phyloP scores from a whole-genome alignment of 2,888 invertebrate species.

The Amphipoea oculea region DNA sequence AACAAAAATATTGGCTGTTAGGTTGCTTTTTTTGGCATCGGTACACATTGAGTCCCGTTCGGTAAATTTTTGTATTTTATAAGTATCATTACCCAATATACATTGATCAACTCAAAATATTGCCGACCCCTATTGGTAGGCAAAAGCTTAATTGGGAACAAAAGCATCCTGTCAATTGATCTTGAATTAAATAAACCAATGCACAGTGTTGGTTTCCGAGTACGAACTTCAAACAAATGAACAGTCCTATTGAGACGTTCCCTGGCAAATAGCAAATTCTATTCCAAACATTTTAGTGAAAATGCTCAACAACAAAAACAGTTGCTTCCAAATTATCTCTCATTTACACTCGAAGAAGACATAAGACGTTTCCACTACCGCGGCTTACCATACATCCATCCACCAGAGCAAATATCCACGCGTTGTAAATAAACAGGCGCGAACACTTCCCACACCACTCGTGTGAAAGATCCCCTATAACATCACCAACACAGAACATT shows the following conservation, averaged over 20 bases:
- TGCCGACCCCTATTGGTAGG: fast-evolving
- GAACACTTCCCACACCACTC: conserved; percentile 33
- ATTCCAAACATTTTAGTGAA: conserved; percentile 20
- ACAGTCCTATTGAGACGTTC: conserved; percentile 22
- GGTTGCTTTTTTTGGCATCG: conserved; percentile 35
- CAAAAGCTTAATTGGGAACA: fast-evolving
- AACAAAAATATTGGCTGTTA: conserved; percentile 46
- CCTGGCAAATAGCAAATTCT: conserved; percentile 15
- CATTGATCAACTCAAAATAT: neutral
- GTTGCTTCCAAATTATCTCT: conserved; percentile 46
- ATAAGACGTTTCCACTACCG: conserved; percentile 39
- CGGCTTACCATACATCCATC: conserved; percentile 52
- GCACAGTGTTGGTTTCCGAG: neutral
- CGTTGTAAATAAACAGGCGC: conserved; percentile 54
- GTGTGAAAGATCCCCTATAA: conserved; percentile 61
- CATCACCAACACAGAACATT: conserved; percentile 66
- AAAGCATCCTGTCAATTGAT: neutral
- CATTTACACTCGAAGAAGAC: conserved; percentile 45
- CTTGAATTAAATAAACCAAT: neutral
- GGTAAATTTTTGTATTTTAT: neutral
- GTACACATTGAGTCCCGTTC: neutral
- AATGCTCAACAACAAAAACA: conserved; percentile 42
- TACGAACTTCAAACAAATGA: conserved; percentile 25
- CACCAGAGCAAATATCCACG: conserved; percentile 47
- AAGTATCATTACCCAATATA: neutral